These are phyloP conservation scores for Dynastes tityus DNA, from an alignment of 2,888 invertebrate genomes.

Conservation along the genomic window DNA sequence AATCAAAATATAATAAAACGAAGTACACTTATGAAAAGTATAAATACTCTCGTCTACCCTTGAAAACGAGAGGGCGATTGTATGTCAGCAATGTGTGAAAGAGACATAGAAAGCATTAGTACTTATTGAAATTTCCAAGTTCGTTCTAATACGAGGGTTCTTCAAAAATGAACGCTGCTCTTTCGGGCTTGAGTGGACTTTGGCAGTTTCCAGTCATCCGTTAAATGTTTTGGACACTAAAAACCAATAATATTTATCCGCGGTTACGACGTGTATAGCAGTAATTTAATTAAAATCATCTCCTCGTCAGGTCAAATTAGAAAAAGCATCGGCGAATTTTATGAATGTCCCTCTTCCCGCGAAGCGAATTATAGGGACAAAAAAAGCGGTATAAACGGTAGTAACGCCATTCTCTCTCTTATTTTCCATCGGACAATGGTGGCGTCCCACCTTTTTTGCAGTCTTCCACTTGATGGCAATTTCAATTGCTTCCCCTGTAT, in stretches of 20 bases:
- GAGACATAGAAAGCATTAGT: constrained; percentile 18
- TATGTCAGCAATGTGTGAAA: constrained; percentile 7
- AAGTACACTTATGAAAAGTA: constrained; percentile 17
- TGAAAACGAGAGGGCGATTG: not conserved
- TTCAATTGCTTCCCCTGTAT: constrained; percentile 32
- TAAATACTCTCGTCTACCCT: constrained; percentile 7
- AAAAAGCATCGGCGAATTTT: not conserved
- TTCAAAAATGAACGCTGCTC: constrained; percentile 53
- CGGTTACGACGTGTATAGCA: constrained; percentile 34
- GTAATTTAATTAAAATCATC: constrained; percentile 52
- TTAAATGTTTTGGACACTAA: constrained; percentile 53
- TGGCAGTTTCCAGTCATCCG: constrained; percentile 51
- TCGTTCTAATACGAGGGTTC: constrained; percentile 54
- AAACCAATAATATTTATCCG: constrained; percentile 54
- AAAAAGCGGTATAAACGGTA: constrained; percentile 4
- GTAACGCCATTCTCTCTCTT: not conserved
- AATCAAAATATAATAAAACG: constrained; percentile 22
- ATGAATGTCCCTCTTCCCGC: not conserved
- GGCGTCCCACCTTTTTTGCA: constrained; percentile 5
- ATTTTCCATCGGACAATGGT: constrained; percentile 25
- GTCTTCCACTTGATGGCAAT: constrained; percentile 14
- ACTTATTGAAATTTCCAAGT: constrained; percentile 27
- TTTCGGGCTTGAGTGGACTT: constrained; percentile 54
- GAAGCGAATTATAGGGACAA: not conserved
- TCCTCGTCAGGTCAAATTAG: not conserved